Percentiles rank a stretch among this genome's conserved stretches.
phyloP scores from a whole-genome alignment of 30 jellyfish, hydroid and myxozoan species.

The Euphysa ruthae region DNA sequence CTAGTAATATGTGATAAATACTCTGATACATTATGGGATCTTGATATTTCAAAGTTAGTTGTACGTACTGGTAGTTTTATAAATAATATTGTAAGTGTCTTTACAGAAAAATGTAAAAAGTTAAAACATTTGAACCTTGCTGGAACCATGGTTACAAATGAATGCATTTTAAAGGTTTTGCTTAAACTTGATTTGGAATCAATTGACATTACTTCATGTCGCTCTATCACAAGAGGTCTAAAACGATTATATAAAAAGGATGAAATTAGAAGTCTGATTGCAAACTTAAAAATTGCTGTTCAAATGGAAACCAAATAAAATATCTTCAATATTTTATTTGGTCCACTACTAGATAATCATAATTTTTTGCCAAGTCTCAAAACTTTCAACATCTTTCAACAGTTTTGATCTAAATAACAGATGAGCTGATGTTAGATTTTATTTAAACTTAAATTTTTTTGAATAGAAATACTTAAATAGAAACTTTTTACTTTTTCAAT shows the following conservation, averaged over 20 bases:
- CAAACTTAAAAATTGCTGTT: conserved; percentile 1
- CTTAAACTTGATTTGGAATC: conserved; percentile 8
- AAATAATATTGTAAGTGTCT: background rate
- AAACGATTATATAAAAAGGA: conserved; percentile 28
- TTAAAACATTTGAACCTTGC: conserved; percentile 32
- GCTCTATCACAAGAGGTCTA: conserved; percentile 51
- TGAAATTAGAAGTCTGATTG: conserved; percentile 4
- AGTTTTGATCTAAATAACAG: no score
- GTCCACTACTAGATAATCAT: no score
- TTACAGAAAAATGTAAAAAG: background rate
- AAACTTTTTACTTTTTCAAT: no score
- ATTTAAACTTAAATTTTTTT: no score
- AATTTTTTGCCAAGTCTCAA: no score
- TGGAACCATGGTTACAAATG: conserved; percentile 41
- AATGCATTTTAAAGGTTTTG: conserved; percentile 18
- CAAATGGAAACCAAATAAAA: no score
- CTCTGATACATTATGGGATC: conserved; percentile 5
- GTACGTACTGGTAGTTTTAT: background rate
- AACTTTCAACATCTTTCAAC: no score
- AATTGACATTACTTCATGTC: conserved; percentile 60
- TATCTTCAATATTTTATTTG: no score
- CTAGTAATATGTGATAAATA: background rate
- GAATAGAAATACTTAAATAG: no score
- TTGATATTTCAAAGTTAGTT: conserved; percentile 4
- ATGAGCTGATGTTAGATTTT: no score